These are phyloP conservation scores for Oreohelix idahoensis DNA, from an alignment of 1,140 invertebrate genomes.

Conservation along the genomic window DNA sequence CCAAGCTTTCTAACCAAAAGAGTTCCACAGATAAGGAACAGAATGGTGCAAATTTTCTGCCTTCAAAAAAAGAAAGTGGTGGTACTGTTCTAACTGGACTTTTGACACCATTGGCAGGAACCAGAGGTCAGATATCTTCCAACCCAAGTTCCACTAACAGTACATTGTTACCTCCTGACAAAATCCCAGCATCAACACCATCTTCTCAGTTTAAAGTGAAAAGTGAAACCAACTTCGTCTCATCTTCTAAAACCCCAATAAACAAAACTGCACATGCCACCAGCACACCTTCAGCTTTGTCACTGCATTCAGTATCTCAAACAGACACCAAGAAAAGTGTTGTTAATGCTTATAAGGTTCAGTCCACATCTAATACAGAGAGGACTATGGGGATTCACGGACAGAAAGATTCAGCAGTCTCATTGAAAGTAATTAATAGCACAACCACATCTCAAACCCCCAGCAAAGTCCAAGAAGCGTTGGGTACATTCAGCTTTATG, in stretches of 20 bases:
- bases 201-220: not conserved
- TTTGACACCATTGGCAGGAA: conserved; percentile 36
- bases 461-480: not conserved
- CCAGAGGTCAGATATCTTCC: not conserved
- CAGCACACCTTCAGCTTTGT: not conserved
- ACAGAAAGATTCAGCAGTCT: not conserved
- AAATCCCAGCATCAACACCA: not conserved
- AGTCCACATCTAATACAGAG: not conserved
- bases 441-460: not conserved
- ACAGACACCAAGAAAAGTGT: not conserved
- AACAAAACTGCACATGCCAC: not conserved
- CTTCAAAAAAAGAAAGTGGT: conserved; percentile 8
- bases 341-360: not conserved
- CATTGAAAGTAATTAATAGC: not conserved
- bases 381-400: not conserved
- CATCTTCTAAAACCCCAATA: not conserved
- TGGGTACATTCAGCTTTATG: no score
- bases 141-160: not conserved
- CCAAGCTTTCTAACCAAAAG: not conserved
- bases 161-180: not conserved
- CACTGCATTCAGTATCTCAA: not conserved
- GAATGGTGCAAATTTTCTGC: not conserved
- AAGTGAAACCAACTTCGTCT: conserved; percentile 20
- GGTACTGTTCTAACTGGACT: conserved; percentile 35
- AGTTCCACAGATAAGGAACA: not conserved